Conservation (phyloP, 2,888 invertebrate species). For the Homarus gammarus region DNA sequence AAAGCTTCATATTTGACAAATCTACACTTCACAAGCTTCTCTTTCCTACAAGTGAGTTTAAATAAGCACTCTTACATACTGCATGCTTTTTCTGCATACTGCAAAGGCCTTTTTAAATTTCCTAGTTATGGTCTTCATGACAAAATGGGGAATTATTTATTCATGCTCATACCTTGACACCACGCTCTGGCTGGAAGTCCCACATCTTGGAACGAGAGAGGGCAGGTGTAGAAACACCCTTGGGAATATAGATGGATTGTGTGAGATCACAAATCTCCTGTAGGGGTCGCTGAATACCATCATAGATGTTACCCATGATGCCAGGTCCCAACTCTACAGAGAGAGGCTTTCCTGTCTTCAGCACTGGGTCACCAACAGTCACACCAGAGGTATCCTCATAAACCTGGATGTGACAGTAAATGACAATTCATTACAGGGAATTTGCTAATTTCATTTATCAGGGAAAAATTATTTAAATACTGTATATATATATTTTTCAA, state of each 20-base stretch:
- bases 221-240: constrained; percentile 97
- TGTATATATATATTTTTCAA: no score
- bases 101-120: no score
- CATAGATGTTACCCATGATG: constrained; percentile 99
- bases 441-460: no score
- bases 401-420: constrained; percentile 85
- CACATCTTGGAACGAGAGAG: constrained; percentile 89
- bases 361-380: constrained; percentile 99
- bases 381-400: constrained; percentile 98
- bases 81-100: no score
- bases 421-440: no score
- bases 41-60: no score
- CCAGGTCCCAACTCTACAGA: constrained; percentile 99
- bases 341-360: constrained; percentile 98
- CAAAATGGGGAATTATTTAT: neutral
- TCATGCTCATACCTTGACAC: constrained; percentile 77
- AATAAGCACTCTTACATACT: no score
- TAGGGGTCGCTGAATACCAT: constrained; percentile 99
- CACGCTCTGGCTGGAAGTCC: constrained; percentile 90
- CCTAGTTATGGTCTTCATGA: neutral
- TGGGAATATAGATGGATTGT: constrained; percentile 99
- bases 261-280: constrained; percentile 96
- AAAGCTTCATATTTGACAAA: no score
- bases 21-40: no score
- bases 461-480: no score